These are phyloP conservation scores for Polylopha cassiicola DNA, from an alignment of 2,888 invertebrate genomes.

Conservation along the genomic window DNA sequence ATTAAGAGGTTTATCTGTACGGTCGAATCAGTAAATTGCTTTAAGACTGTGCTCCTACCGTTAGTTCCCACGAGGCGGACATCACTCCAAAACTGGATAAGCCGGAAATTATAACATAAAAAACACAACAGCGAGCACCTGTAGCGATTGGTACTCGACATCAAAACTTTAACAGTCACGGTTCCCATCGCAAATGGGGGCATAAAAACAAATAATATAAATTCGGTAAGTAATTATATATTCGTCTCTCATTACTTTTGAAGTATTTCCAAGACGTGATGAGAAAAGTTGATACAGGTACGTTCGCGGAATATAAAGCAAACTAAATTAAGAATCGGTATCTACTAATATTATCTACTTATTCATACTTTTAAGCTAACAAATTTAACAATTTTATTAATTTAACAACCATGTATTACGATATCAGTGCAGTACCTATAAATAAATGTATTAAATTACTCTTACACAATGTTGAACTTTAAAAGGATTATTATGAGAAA, in stretches of 20 bases:
- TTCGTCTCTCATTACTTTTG: not conserved
- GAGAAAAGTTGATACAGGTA: no score
- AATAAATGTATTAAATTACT: no score
- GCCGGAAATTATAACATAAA: slow-evolving; percentile 55
- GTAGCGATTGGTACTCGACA: slow-evolving; percentile 30
- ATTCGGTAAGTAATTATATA: slow-evolving; percentile 1
- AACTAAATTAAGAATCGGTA: no score
- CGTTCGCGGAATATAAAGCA: no score
- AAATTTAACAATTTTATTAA: no score
- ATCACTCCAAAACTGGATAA: slow-evolving; percentile 65
- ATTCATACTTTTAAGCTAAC: no score
- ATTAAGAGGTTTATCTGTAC: slow-evolving; percentile 13
- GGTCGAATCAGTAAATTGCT: slow-evolving; percentile 9
- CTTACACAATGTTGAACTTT: slow-evolving; percentile 14
- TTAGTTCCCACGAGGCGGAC: slow-evolving; percentile 66
- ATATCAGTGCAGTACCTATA: no score
- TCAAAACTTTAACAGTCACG: slow-evolving; percentile 19
- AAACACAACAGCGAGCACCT: slow-evolving; percentile 44
- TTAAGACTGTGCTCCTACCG: slow-evolving; percentile 32
- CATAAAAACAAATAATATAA: not conserved
- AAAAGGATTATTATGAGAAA: slow-evolving; percentile 21
- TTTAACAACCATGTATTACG: no score
- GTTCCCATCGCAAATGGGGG: slow-evolving; percentile 5
- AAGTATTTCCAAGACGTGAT: no score
- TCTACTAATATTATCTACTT: no score